Evolutionary conservation across 2,113 vertebrate genomes (phyloP).

Genomic region (Hylia prasina): DNA sequence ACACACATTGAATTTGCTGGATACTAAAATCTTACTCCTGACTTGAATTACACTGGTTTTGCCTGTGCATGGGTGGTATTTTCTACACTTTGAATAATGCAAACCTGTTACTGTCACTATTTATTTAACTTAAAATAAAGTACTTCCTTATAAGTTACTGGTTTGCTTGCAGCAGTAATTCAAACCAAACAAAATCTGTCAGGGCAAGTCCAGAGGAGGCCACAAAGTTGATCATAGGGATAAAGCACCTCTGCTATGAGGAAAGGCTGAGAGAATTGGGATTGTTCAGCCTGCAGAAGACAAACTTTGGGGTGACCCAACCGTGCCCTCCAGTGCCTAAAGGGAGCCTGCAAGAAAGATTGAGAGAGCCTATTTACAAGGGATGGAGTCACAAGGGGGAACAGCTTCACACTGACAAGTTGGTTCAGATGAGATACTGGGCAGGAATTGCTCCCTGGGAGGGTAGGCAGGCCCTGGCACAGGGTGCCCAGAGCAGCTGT

Average conservation of each 20-base stretch:
- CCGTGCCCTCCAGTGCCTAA: not conserved
- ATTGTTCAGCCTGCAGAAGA: not conserved
- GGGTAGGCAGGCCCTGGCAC: not conserved
- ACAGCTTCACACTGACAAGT: not conserved
- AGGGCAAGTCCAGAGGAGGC: not conserved
- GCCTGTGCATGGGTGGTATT: conserved; percentile 23
- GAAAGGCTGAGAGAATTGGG: not conserved
- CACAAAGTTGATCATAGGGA: not conserved
- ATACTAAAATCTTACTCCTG: not conserved
- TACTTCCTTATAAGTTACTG: conserved; percentile 1
- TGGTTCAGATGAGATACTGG: not conserved
- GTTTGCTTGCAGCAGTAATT: conserved; percentile 12
- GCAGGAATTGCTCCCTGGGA: not conserved
- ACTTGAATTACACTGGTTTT: conserved; percentile 20
- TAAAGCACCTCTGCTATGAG: not conserved
- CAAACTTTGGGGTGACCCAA: not conserved
- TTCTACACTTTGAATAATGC: conserved; percentile 44
- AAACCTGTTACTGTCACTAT: conserved; percentile 28
- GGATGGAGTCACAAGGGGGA: not conserved
- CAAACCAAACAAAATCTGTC: not conserved
- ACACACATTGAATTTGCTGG: not conserved
- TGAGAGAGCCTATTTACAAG: not conserved
- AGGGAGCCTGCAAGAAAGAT: not conserved
- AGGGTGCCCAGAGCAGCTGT: not conserved
- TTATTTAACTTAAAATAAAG: conserved; percentile 62